Base-by-base conservation (phyloP, 1,140 invertebrate genomes). In the Stenopsyche tienmushanensis region DNA sequence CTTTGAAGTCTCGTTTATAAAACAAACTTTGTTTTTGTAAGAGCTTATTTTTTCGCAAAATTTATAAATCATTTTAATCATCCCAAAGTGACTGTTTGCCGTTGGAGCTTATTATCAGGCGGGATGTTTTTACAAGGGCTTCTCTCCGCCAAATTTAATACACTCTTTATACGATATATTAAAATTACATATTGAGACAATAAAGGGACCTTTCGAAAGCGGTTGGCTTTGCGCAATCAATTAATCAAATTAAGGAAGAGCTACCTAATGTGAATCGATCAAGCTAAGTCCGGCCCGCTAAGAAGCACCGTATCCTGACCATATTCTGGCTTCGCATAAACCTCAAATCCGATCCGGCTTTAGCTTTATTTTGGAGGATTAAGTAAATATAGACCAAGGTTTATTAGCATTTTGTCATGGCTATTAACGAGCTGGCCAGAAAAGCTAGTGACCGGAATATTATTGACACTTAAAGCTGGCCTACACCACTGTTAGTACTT, bases 341-440 rank as follows among this genome's bases (percentile, higher is more conserved):
- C 42, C 15, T 44, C 17, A 24, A 17, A 24, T 47, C 17, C 42
- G 23, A 44, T 44, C 17, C 42, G 23, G 39, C 26, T 20, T 18
- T 9, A 44, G 44, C 3, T 47, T 60, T 47, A 44, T 60, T 45
- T 24, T 47, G 7, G 57, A 7, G 9, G 3, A 47, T 60, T 60
- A 21, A 5, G 57, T 60, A 60, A 60, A 60, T 60, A 20, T 60
- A 44, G 57, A 18, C 23, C 57, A 60, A 60, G 57, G 57, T 60
- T 60, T 26, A 15, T 21, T 7, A n/a, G 44, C n/a, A n/a, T 44
- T 60, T 60, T 44, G 57, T 44, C 34, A 60, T 39, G 44, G 13
- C 57, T 60, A 45, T 44, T 23, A 26, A 39, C 21, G 54, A 15
- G 23, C 23, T 20, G 10, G n/a, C 26, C n/a, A n/a, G 10, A 25